Conservation (phyloP, 2,113 vertebrate species). For the Ivindomyrus marchei region DNA sequence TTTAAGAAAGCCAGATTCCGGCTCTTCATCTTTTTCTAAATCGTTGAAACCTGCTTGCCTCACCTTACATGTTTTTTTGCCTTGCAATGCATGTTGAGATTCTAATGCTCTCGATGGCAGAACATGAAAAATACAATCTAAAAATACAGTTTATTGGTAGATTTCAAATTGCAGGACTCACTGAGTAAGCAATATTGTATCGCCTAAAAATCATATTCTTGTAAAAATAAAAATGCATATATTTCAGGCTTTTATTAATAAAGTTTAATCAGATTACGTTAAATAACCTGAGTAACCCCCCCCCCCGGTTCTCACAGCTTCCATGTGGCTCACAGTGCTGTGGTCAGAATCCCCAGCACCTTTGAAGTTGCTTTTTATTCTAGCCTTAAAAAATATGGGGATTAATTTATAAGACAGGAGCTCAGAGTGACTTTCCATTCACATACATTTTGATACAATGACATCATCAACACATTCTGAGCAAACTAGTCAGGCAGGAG, state of each 20-base stretch:
- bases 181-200: neutral
- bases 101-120: neutral
- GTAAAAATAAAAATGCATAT: neutral
- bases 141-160: neutral
- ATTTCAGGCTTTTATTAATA: neutral
- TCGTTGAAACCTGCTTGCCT: neutral
- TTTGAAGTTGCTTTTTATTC: neutral
- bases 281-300: neutral
- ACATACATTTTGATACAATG: neutral
- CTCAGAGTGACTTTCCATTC: neutral
- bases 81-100: neutral
- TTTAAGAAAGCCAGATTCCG: neutral
- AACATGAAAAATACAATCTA: neutral
- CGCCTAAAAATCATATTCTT: neutral
- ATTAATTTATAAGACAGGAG: neutral
- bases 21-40: neutral
- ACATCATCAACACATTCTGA: neutral
- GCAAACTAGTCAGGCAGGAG: neutral
- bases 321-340: neutral
- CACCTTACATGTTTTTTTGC: neutral
- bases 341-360: neutral
- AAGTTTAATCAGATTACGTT: neutral
- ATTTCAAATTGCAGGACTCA: neutral
- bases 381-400: neutral
- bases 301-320: neutral